A percentile compares a stretch with the other conserved stretches of the same genome.
These are phyloP conservation scores for Pocillopora grandis DNA, from an alignment of 92 coral and sea anemone genomes.

Conservation along the genomic window DNA sequence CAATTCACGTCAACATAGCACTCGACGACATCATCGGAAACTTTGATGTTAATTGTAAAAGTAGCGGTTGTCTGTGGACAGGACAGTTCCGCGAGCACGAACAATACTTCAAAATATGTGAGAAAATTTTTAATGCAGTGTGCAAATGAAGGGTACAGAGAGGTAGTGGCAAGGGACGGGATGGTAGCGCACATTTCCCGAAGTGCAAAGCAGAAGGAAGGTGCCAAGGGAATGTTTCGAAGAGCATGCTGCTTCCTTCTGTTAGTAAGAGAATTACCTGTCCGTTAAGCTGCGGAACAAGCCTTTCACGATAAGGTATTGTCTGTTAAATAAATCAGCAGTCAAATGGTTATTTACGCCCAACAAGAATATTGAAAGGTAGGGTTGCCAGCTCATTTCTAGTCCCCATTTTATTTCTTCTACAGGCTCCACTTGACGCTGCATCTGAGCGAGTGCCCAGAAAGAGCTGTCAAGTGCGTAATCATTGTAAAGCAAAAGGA, in stretches of 20 bases:
- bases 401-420: neutral
- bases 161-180: neutral
- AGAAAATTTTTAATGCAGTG: neutral
- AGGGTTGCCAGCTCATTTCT: too few relatives aligned
- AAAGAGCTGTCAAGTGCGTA: conserved; percentile 5
- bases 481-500: neutral
- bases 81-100: neutral
- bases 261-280: too few relatives aligned
- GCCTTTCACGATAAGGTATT: too few relatives aligned
- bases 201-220: neutral
- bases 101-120: neutral
- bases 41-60: neutral
- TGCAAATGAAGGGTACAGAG: neutral
- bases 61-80: conserved; percentile 5
- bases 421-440: conserved; percentile 18
- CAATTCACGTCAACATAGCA: too few relatives aligned
- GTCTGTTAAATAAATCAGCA: too few relatives aligned
- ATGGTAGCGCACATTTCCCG: neutral
- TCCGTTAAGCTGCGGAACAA: too few relatives aligned
- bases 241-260: too few relatives aligned
- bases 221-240: neutral
- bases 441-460: conserved; percentile 11
- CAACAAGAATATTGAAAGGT: too few relatives aligned
- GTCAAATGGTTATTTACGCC: too few relatives aligned
- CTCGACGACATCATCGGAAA: too few relatives aligned